A percentile compares a stretch with the other conserved stretches of the same genome.
Conservation (phyloP, 2,113 vertebrate species). For the Periophthalmus modestus region DNA sequence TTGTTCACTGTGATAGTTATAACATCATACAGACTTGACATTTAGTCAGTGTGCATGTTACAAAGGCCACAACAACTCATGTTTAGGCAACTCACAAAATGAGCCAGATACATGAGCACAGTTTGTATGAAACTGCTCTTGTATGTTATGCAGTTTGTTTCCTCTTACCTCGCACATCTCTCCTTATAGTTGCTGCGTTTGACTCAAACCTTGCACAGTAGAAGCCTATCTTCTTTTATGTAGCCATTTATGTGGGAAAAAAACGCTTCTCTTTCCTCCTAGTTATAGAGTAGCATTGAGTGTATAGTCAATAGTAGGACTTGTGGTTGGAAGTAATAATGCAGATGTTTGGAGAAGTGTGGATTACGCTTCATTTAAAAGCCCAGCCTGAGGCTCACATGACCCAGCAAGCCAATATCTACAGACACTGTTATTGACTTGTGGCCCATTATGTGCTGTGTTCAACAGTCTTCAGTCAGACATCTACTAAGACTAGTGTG, state of each 20-base stretch:
- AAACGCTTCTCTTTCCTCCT: neutral
- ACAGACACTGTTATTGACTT: constrained; percentile 19
- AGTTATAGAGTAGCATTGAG: constrained; percentile 22
- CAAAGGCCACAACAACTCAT: neutral
- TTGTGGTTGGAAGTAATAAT: constrained; percentile 31
- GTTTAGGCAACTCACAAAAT: neutral
- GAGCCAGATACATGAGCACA: neutral
- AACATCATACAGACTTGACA: neutral
- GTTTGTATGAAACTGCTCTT: neutral
- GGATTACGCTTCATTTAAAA: constrained; percentile 34
- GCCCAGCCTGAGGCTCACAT: constrained; percentile 24
- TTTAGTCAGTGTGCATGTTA: neutral
- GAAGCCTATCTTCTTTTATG: neutral
- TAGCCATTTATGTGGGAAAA: neutral
- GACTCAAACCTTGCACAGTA: neutral
- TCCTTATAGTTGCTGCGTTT: neutral
- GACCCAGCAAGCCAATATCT: constrained; percentile 27
- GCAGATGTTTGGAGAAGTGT: constrained; percentile 29
- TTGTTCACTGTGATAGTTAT: neutral
- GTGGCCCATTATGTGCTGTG: constrained; percentile 11
- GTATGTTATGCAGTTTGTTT: no score
- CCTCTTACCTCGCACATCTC: neutral
- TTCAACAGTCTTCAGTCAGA: neutral
- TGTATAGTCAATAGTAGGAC: constrained; percentile 29
- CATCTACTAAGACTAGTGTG: neutral